phyloP scores from a whole-genome alignment of 2,113 vertebrate genomes.

The Lamprologus ornatipinnis region DNA sequence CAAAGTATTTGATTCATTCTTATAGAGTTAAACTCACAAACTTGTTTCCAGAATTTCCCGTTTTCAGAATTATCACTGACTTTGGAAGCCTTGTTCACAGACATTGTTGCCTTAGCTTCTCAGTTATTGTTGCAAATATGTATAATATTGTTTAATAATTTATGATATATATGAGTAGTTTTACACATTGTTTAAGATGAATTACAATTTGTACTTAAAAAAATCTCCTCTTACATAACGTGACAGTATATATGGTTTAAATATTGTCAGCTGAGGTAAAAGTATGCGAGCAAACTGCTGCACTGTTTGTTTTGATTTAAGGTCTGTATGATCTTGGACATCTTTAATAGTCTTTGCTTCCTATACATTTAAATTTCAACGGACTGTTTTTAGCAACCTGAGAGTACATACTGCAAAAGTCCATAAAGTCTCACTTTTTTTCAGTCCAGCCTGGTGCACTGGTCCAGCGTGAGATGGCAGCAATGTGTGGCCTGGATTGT shows the following conservation, averaged over 20 bases:
- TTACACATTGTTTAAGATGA: neutral
- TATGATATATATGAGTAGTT: neutral
- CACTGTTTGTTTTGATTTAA: neutral
- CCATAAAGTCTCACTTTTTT: neutral
- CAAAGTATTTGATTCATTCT: neutral
- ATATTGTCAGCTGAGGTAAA: neutral
- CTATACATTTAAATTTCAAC: fast-evolving
- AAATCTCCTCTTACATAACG: neutral
- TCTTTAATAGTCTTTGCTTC: neutral
- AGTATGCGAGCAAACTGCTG: neutral
- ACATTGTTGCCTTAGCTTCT: neutral
- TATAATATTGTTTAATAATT: neutral
- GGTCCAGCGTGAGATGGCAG: neutral
- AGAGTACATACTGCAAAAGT: neutral
- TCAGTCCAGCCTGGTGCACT: neutral
- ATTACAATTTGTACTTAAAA: neutral
- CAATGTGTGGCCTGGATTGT: conserved; percentile 51
- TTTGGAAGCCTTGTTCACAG: neutral
- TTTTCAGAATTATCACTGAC: neutral
- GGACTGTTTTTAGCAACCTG: neutral
- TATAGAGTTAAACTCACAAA: neutral
- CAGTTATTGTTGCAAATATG: neutral
- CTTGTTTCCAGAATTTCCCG: fast-evolving
- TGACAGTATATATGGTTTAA: neutral
- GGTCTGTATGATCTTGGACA: neutral